Conservation (phyloP, 2,797 vertebrate species). For the Pseudomugil tenellus region DNA sequence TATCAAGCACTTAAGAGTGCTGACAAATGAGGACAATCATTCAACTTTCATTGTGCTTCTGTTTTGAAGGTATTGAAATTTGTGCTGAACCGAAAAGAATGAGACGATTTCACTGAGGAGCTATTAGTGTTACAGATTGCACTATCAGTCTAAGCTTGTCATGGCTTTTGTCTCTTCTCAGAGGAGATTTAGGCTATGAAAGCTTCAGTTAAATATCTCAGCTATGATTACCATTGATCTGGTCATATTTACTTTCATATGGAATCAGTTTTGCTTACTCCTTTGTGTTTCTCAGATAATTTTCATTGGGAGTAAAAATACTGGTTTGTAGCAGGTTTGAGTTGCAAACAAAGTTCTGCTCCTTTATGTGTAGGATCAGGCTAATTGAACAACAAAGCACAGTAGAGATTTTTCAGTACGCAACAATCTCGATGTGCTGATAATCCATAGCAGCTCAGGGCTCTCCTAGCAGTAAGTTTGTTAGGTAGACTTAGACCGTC, state of each 20-base stretch:
- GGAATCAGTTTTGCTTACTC: conserved; percentile 33
- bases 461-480: conserved; percentile 25
- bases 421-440: conserved; percentile 12
- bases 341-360: background rate
- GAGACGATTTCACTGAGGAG: conserved; percentile 37
- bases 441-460: conserved; percentile 4
- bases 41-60: conserved; percentile 22
- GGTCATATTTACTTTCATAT: conserved; percentile 28
- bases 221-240: conserved; percentile 11
- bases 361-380: conserved; percentile 17
- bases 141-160: conserved; percentile 23
- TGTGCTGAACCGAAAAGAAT: conserved; percentile 23
- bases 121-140: conserved; percentile 37
- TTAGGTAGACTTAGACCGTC: background rate
- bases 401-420: conserved; percentile 49
- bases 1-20: conserved; percentile 17
- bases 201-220: conserved; percentile 34
- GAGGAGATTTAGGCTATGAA: conserved; percentile 36
- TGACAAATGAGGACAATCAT: conserved; percentile 26
- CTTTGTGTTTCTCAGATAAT: conserved; percentile 33
- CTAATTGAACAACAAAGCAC: conserved; percentile 54
- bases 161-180: conserved; percentile 30
- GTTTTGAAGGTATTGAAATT: conserved; percentile 20
- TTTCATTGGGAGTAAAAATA: conserved; percentile 36
- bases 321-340: conserved; percentile 15